Percentiles rank a stretch among this genome's conserved stretches.
Conservation (phyloP, 2,888 invertebrate species). For the Caenorhabditis becei region DNA sequence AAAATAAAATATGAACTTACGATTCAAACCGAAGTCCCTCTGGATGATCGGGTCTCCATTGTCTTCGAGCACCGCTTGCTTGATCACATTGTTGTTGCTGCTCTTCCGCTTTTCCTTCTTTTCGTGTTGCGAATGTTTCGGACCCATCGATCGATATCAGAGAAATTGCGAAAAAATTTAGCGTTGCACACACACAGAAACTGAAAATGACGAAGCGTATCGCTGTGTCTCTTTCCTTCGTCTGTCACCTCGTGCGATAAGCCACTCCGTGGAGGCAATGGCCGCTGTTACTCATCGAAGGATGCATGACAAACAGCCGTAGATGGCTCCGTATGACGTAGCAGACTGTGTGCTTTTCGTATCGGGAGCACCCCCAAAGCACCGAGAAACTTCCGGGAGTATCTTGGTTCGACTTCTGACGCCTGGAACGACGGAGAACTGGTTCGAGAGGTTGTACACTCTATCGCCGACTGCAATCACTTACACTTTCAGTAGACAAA, state of each 20-base stretch:
- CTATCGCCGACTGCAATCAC: conserved; percentile 17
- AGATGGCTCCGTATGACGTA: conserved; percentile 33
- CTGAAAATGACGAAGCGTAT: conserved; percentile 21
- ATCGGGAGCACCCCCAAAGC: not conserved
- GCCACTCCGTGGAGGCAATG: conserved; percentile 29
- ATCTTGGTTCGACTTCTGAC: conserved; percentile 5
- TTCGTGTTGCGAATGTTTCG: conserved; percentile 35
- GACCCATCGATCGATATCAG: conserved; percentile 43
- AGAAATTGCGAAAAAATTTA: not conserved
- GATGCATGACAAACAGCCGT: conserved; percentile 37
- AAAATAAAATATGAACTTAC: no score
- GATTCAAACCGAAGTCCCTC: conserved; percentile 10
- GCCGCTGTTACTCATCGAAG: conserved; percentile 38
- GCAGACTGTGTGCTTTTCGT: conserved; percentile 30
- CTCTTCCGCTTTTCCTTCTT: conserved; percentile 22
- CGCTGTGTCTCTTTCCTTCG: conserved; percentile 14
- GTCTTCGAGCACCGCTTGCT: conserved; percentile 24
- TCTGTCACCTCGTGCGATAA: conserved; percentile 30
- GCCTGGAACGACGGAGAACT: conserved; percentile 19
- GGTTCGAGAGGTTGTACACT: conserved; percentile 4
- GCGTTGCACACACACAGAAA: conserved; percentile 13
- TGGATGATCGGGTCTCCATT: conserved; percentile 24
- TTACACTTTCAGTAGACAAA: conserved; percentile 47
- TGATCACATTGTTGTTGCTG: conserved; percentile 37
- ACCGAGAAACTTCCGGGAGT: not conserved